Evolutionary conservation across 2,797 vertebrate genomes (phyloP).

Genomic region (Anas bernieri): DNA sequence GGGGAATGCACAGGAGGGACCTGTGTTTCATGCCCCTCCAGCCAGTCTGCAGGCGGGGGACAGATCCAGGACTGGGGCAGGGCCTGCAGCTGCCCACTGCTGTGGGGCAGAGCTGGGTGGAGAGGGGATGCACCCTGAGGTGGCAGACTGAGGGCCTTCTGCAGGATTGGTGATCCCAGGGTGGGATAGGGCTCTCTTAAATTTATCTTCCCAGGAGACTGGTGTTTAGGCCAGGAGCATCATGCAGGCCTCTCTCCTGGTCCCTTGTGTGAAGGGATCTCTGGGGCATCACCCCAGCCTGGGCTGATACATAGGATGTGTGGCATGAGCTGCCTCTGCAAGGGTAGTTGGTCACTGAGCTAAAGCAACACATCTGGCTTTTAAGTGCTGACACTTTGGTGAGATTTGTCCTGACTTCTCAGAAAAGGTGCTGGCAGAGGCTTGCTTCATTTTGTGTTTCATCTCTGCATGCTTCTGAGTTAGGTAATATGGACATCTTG

Average conservation of each 20-base stretch:
- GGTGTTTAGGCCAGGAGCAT: not conserved
- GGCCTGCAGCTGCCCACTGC: rapidly evolving
- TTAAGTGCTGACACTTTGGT: not conserved
- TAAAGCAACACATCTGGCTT: not conserved
- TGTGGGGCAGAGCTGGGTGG: not conserved
- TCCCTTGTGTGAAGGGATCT: not conserved
- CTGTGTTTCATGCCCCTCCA: not conserved
- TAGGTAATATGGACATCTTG: not conserved
- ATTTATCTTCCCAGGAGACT: not conserved
- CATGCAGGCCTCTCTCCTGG: not conserved
- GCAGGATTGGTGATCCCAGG: too few species aligned
- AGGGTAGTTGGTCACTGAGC: not conserved
- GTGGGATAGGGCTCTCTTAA: not conserved
- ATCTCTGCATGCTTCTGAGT: not conserved
- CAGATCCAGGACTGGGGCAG: not conserved
- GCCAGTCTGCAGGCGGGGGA: rapidly evolving
- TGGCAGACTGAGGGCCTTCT: not conserved
- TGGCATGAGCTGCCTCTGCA: not conserved
- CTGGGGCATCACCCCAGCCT: not conserved
- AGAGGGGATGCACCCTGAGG: not conserved
- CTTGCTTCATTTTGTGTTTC: not conserved
- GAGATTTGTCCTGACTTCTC: not conserved
- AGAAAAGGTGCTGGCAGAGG: not conserved
- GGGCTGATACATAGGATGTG: not conserved
- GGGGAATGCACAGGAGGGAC: not conserved